Conservation (phyloP, 2,888 invertebrate genomes). For the Andrena praecox region DNA sequence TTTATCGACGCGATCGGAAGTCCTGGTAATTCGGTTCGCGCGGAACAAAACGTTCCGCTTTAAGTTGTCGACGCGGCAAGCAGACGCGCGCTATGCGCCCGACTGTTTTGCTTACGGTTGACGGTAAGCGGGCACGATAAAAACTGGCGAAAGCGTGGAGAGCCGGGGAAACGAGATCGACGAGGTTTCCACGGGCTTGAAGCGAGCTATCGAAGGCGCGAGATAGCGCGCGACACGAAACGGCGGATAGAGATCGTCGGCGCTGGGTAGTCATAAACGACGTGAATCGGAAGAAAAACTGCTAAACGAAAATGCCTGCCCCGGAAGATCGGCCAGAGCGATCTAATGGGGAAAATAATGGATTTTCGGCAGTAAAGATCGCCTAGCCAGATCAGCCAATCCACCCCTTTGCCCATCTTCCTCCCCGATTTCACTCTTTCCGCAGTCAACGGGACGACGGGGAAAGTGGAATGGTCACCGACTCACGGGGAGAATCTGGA, state of each 20-base stretch:
- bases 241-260: constrained; percentile 59
- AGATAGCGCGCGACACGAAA: constrained; percentile 61
- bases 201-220: constrained; percentile 71
- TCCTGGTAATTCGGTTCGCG: not conserved
- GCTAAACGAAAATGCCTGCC: constrained; percentile 84
- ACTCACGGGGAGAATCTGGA: constrained; percentile 23
- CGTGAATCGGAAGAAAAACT: constrained; percentile 84
- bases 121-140: constrained; percentile 59
- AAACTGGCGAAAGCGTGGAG: constrained; percentile 61
- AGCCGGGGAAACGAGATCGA: constrained; percentile 71
- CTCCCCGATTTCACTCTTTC: constrained; percentile 56
- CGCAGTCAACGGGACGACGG: constrained; percentile 29
- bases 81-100: constrained; percentile 30
- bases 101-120: constrained; percentile 66
- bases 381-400: constrained; percentile 79
- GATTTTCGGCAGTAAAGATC: constrained; percentile 85
- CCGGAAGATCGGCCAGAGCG: constrained; percentile 79
- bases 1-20: constrained; percentile 10
- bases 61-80: constrained; percentile 48
- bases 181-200: constrained; percentile 67
- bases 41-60: constrained; percentile 62
- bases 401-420: constrained; percentile 66
- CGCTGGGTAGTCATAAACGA: constrained; percentile 81
- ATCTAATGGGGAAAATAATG: constrained; percentile 85
- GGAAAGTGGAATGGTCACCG: constrained; percentile 39